Conservation (phyloP, 2,113 vertebrate genomes). For the Heloderma charlesbogerti region DNA sequence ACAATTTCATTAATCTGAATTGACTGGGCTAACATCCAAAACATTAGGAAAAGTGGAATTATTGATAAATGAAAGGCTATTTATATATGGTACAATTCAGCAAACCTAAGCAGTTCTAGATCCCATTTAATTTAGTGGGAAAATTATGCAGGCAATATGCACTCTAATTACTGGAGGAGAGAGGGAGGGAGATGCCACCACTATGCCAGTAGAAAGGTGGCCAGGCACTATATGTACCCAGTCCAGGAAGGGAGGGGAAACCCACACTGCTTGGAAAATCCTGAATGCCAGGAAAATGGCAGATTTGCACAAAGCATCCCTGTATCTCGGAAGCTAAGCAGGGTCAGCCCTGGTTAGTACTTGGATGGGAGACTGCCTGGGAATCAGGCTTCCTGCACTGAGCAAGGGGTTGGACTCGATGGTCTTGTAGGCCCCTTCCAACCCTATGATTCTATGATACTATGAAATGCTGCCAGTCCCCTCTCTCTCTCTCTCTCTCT, state of each 20-base stretch:
- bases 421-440: no score
- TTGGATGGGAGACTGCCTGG: no score
- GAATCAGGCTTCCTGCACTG: no score
- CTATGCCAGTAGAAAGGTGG: background rate
- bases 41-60: slow-evolving; percentile 21
- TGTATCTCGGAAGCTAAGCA: no score
- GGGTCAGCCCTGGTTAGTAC: no score
- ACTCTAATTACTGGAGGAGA: background rate
- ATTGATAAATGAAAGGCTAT: slow-evolving; percentile 23
- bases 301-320: background rate
- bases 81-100: background rate
- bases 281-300: background rate
- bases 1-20: slow-evolving; percentile 28
- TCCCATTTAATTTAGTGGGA: slow-evolving; percentile 18
- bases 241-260: background rate
- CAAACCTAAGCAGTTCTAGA: slow-evolving; percentile 22
- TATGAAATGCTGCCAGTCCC: background rate
- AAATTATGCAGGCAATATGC: background rate
- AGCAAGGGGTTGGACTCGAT: no score
- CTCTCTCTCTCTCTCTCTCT: background rate
- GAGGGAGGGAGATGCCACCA: background rate
- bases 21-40: slow-evolving; percentile 35
- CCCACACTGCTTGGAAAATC: background rate
- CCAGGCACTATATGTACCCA: background rate
- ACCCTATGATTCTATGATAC: no score